Conservation (phyloP, 2,888 invertebrate species). For the Ramazzottius varieornatus region DNA sequence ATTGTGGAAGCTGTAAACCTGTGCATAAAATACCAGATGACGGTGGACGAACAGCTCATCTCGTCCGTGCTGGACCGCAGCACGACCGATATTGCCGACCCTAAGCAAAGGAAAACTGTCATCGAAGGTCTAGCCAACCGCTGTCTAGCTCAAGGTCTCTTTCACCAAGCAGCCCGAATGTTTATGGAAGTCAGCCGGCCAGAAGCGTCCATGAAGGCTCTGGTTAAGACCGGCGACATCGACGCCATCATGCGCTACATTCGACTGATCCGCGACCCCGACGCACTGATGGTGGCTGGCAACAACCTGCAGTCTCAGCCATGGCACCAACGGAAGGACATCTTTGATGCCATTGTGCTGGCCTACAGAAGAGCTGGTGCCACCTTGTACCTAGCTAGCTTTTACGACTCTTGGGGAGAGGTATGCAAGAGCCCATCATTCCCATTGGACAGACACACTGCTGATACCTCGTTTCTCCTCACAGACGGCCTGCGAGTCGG, state of each 20-base stretch:
- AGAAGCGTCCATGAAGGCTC: not conserved
- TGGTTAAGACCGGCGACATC: not conserved
- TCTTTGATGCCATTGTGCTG: not conserved
- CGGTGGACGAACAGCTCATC: not conserved
- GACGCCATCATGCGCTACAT: conserved; percentile 1
- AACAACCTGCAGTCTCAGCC: not conserved
- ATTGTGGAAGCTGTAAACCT: not conserved
- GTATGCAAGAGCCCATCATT: not conserved
- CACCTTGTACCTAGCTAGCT: not conserved
- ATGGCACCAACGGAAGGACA: not conserved
- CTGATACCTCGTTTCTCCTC: too few relatives aligned
- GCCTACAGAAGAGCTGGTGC: not conserved
- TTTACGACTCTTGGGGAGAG: conserved; percentile 1
- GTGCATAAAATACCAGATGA: not conserved
- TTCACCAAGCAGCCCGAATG: not conserved
- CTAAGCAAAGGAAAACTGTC: not conserved
- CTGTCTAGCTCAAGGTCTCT: not conserved
- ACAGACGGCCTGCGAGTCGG: not conserved
- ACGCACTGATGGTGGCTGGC: not conserved
- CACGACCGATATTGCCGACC: not conserved
- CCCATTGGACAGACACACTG: not conserved
- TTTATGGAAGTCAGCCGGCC: not conserved
- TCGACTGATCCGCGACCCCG: not conserved
- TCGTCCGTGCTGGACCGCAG: not conserved
- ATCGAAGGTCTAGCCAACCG: not conserved